Percentiles rank a stretch among this genome's conserved stretches.
These are phyloP conservation scores for Rhinatrema bivittatum DNA, from an alignment of 2,797 vertebrate species.

Conservation along the genomic window DNA sequence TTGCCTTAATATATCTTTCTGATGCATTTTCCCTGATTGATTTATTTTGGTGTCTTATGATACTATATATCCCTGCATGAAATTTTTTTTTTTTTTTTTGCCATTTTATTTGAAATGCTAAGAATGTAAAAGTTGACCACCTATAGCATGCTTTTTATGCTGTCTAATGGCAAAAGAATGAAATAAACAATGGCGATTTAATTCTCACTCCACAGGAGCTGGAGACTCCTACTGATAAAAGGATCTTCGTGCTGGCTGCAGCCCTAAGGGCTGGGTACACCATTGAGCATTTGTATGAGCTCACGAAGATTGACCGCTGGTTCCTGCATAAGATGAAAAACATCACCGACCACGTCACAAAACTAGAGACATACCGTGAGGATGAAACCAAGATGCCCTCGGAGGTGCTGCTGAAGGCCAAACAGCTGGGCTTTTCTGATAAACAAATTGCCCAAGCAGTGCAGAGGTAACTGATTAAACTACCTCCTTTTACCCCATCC, in stretches of 20 bases:
- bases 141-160: too few relatives aligned
- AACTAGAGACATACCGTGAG: slow-evolving; percentile 71
- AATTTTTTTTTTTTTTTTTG: too few relatives aligned
- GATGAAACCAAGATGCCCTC: slow-evolving; percentile 67
- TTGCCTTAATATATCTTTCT: too few relatives aligned
- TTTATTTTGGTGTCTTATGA: too few relatives aligned
- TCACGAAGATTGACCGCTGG: slow-evolving; percentile 95
- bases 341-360: slow-evolving; percentile 71
- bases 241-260: slow-evolving; percentile 88
- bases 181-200: too few relatives aligned
- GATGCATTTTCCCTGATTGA: too few relatives aligned
- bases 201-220: slow-evolving; percentile 65
- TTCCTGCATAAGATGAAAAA: slow-evolving; percentile 96
- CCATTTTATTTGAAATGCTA: too few relatives aligned
- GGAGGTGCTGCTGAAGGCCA: slow-evolving; percentile 73
- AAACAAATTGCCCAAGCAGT: slow-evolving; percentile 90
- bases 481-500: not conserved
- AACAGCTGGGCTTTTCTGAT: slow-evolving; percentile 93
- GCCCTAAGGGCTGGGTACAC: slow-evolving; percentile 77
- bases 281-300: slow-evolving; percentile 81
- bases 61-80: too few relatives aligned
- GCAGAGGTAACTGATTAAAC: slow-evolving; percentile 71
- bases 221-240: slow-evolving; percentile 89
- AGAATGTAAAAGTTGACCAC: too few relatives aligned
- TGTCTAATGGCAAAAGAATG: too few relatives aligned